These are phyloP conservation scores for Hemaris fuciformis DNA, from an alignment of 2,888 invertebrate genomes.

Conservation along the genomic window DNA sequence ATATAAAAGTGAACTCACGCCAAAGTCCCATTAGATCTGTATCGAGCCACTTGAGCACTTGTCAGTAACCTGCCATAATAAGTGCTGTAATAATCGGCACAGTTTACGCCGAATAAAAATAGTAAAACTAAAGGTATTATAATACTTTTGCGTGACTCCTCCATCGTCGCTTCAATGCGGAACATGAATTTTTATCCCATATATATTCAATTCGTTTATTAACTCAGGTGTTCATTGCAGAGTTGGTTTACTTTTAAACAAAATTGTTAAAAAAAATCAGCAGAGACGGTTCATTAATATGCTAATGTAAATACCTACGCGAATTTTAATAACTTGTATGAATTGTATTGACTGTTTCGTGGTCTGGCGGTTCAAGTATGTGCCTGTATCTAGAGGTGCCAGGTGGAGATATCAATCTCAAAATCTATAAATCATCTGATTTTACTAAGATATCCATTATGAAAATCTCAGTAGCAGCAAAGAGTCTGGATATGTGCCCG, in stretches of 20 bases:
- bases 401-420: no score
- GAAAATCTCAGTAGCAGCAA: no score
- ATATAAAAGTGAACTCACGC: conserved; percentile 2
- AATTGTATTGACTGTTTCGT: no score
- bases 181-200: no score
- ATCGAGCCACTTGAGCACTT: background rate
- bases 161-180: background rate
- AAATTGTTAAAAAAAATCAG: background rate
- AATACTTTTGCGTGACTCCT: background rate
- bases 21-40: conserved; percentile 8
- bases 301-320: background rate
- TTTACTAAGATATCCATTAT: no score
- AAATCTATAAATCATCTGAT: no score
- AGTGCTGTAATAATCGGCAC: conserved; percentile 6
- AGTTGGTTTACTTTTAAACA: background rate
- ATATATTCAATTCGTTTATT: background rate
- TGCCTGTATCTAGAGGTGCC: no score
- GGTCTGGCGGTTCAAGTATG: no score
- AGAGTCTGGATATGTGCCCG: no score
- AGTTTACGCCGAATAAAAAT: background rate
- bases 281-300: background rate
- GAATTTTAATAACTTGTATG: background rate
- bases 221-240: background rate
- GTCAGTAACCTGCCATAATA: background rate
- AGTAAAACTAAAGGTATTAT: background rate